Evolutionary conservation across 1,140 invertebrate genomes (phyloP).

Genomic region (Euwallacea similis): DNA sequence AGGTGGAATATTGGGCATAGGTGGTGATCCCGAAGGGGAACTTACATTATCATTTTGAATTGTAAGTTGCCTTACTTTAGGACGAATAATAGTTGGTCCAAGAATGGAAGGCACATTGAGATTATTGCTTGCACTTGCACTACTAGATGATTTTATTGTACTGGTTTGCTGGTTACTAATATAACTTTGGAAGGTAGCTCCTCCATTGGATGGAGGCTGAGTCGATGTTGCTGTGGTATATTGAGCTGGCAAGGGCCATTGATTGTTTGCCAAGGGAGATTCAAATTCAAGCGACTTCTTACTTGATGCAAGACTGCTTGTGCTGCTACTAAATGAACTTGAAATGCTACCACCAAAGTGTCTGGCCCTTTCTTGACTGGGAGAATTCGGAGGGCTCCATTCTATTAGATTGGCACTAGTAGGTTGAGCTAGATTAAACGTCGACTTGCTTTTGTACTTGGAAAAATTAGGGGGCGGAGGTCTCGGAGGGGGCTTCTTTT

Average conservation of each 20-base stretch:
- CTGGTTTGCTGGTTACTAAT: constrained; percentile 10
- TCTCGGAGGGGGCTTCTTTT: constrained; percentile 51
- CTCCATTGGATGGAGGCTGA: constrained; percentile 4
- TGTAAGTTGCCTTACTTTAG: constrained; percentile 41
- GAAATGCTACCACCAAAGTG: constrained; percentile 50
- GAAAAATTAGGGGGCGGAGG: constrained; percentile 51
- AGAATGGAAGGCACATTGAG: constrained; percentile 39
- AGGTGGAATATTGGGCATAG: constrained; percentile 75
- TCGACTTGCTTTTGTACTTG: constrained; percentile 49
- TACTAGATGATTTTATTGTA: constrained; percentile 10
- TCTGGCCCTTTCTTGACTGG: constrained; percentile 39
- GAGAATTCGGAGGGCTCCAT: constrained; percentile 49
- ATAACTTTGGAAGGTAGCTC: constrained; percentile 28
- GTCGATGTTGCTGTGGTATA: neutral
- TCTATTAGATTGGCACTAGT: constrained; percentile 46
- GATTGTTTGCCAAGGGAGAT: constrained; percentile 33
- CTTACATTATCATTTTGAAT: constrained; percentile 42
- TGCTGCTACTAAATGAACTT: constrained; percentile 52
- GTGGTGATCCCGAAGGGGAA: constrained; percentile 60
- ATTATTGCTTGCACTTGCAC: constrained; percentile 18
- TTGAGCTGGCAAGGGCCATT: constrained; percentile 33
- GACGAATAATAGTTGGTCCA: constrained; percentile 50
- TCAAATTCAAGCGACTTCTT: constrained; percentile 51
- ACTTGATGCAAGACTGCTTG: constrained; percentile 51
- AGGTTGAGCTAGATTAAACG: constrained; percentile 45